Evolutionary conservation across 2,113 vertebrate genomes (phyloP), one percentile per base, ranked within the genome.

Genomic region (Xiphias gladius): DNA sequence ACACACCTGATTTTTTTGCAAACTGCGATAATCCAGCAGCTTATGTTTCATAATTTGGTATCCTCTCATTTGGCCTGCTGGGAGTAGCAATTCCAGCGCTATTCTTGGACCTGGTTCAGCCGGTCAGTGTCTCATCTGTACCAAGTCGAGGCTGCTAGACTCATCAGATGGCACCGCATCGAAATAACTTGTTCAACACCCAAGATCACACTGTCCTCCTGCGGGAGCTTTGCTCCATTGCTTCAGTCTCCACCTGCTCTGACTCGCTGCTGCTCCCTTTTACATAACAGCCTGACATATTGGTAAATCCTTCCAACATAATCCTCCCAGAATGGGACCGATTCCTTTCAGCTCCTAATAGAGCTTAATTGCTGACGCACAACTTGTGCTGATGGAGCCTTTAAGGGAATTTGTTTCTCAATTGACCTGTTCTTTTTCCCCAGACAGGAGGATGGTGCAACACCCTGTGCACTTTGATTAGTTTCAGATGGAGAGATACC

Each of bases 281-380:
- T 91, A 91, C 82, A 50, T 87, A 91, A 93, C 55, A 68, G 30
- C 41, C 0, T 66, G 72, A 82, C 61, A 58, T 65, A 63, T 7
- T 0, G 14, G 52, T 63, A 76, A 89, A 88, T 82, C 88, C 79
- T 52, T 3, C 24, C 26, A 1, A 46, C 20, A 24, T 89, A 91
- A 90, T 86, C 88, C 85, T 39, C 24, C 22, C 8, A 3, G 61
- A 86, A 81, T 7, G 26, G 43, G 65, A 58, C 26, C 55, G n/a
- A 7, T 54, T 63, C 80, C 48, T 41, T n/a, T 67, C 67, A 66
- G 12, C 48, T 46, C 11, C 83, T 84, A 70, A 82, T 30, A 4
- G 14, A 48, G 79, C 72, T 90, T 82, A 88, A 76, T 78, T 57
- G 50, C 37, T 94, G 89, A 91, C 85, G 86, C 82, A 89, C 22